phyloP scores from a whole-genome alignment of 2,797 vertebrate species.

The Chaetophractus vellerosus region DNA sequence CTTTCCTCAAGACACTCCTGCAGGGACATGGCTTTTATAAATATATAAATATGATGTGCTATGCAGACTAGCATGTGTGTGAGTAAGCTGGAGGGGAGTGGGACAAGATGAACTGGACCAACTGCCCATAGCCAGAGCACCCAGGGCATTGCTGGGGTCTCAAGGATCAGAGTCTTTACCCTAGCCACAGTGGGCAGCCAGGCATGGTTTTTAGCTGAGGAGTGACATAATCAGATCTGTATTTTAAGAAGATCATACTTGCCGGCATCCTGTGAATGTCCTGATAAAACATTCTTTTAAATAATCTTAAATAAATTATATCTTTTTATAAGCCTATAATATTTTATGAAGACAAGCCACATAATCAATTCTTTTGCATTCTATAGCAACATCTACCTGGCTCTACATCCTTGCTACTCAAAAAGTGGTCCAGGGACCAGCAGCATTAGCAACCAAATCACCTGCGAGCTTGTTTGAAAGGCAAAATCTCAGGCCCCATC shows the following conservation, averaged over 20 bases:
- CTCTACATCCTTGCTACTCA: not conserved
- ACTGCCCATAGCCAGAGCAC: not conserved
- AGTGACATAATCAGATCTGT: not conserved
- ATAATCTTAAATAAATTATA: not conserved
- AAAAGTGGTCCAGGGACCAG: not conserved
- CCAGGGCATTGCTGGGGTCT: not conserved
- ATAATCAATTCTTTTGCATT: slow-evolving; percentile 1
- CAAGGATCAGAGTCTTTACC: not conserved
- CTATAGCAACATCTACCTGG: not conserved
- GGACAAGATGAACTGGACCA: not conserved
- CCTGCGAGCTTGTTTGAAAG: not conserved
- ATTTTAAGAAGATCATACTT: not conserved
- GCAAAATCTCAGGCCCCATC: not conserved
- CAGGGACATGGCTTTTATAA: slow-evolving; percentile 13
- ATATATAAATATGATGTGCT: not conserved
- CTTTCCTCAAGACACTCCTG: not conserved
- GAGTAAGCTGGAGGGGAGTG: not conserved
- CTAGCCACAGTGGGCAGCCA: not conserved
- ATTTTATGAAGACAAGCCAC: not conserved
- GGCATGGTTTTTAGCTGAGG: not conserved
- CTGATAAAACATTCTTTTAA: slow-evolving; percentile 44
- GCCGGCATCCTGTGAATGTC: not conserved
- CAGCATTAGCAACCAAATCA: not conserved
- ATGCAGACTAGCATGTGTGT: not conserved
- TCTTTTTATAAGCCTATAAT: not conserved